phyloP scores from a whole-genome alignment of 2,888 invertebrate genomes.

The Meteorus cinctellus region DNA sequence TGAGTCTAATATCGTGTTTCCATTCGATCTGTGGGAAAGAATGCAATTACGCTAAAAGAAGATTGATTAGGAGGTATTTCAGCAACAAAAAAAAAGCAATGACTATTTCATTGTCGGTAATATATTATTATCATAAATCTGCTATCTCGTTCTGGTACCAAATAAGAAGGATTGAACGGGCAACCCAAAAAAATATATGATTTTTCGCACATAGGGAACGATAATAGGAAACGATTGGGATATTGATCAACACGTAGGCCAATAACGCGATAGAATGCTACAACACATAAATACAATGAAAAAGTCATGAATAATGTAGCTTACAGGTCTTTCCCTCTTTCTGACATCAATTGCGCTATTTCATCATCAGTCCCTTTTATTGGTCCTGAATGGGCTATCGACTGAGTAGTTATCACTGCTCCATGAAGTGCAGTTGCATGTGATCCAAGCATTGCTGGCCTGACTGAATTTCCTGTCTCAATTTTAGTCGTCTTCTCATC shows the following conservation, averaged over 20 bases:
- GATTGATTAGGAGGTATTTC: too few species aligned
- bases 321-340: neutral
- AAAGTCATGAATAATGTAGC: neutral
- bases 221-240: too few species aligned
- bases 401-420: neutral
- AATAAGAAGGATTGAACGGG: too few species aligned
- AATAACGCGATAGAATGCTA: neutral
- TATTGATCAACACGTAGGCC: too few species aligned
- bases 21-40: neutral
- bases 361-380: neutral
- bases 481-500: neutral
- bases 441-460: neutral
- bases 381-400: neutral
- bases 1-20: slow-evolving; percentile 12
- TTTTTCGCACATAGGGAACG: too few species aligned
- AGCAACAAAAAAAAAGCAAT: too few species aligned
- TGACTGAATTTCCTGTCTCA: neutral
- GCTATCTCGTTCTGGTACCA: too few species aligned
- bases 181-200: too few species aligned
- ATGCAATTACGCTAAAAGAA: neutral
- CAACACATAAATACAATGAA: too few species aligned
- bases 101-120: neutral
- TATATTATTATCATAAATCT: neutral
- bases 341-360: neutral
- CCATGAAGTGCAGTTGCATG: neutral